These are phyloP conservation scores for Onchidella celtica DNA, from an alignment of 2,888 invertebrate genomes.

Conservation along the genomic window DNA sequence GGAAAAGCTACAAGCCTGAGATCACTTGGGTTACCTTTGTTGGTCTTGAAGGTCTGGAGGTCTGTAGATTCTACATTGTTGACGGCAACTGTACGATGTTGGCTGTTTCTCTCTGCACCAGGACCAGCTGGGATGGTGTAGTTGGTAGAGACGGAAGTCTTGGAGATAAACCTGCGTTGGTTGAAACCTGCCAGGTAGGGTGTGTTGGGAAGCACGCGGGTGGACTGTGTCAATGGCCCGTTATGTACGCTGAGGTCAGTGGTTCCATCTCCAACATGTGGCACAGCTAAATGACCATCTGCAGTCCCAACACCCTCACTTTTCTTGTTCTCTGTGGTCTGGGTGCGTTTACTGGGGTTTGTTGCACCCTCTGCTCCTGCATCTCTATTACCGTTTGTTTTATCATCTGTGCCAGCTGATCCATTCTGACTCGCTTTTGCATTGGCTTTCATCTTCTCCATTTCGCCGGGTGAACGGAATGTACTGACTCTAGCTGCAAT, in stretches of 20 bases:
- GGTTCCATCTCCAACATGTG: background rate
- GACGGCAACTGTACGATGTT: conserved; percentile 60
- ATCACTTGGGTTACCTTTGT: conserved; percentile 68
- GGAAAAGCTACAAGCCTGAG: conserved; percentile 56
- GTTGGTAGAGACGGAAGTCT: conserved; percentile 70
- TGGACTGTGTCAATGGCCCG: background rate
- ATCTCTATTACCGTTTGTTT: background rate
- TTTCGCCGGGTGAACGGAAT: conserved; percentile 20
- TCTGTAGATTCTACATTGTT: conserved; percentile 72
- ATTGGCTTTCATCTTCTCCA: conserved; percentile 25
- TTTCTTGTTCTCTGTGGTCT: conserved; percentile 20
- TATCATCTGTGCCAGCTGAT: background rate
- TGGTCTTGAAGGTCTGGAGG: conserved; percentile 64
- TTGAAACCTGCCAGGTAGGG: conserved; percentile 32
- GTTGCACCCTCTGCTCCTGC: background rate
- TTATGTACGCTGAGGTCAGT: conserved; percentile 1
- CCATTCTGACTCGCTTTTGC: background rate
- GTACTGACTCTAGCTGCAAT: conserved; percentile 30
- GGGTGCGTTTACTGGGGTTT: background rate
- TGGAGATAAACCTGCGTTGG: conserved; percentile 63
- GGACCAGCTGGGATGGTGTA: conserved; percentile 63
- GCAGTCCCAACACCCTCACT: conserved; percentile 17
- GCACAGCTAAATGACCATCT: conserved; percentile 3
- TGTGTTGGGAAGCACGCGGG: conserved; percentile 17
- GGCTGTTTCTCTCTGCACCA: conserved; percentile 47